Evolutionary conservation across 2,113 vertebrate genomes (phyloP).

Genomic region (Leucopsar rothschildi): DNA sequence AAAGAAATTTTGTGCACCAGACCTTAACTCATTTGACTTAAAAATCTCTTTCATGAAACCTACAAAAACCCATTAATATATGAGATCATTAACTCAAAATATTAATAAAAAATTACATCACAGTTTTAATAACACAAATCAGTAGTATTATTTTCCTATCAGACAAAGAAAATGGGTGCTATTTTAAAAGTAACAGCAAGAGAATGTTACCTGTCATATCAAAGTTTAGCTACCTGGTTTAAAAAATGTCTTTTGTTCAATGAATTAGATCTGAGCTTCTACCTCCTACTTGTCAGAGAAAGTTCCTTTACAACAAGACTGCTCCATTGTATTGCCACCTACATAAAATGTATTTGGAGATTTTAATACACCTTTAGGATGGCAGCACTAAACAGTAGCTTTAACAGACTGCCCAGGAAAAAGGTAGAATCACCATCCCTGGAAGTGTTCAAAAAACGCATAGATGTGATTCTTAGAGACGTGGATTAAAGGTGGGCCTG

Average conservation of each 20-base stretch:
- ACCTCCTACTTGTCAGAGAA: not conserved
- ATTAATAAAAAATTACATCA: not conserved
- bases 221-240: not conserved
- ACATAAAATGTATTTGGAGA: not conserved
- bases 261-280: not conserved
- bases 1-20: not conserved
- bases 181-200: not conserved
- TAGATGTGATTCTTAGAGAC: not conserved
- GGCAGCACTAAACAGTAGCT: accelerated
- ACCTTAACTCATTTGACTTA: not conserved
- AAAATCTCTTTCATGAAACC: not conserved
- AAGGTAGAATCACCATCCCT: not conserved
- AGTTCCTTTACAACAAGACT: not conserved
- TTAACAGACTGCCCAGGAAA: not conserved
- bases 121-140: not conserved
- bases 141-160: not conserved
- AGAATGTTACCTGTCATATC: not conserved
- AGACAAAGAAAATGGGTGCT: not conserved
- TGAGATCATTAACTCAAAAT: not conserved
- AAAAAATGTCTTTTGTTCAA: not conserved
- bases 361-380: not conserved
- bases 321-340: not conserved
- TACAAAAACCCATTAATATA: not conserved
- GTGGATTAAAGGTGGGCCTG: not conserved
- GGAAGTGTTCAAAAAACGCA: not conserved